phyloP scores from a whole-genome alignment of 1,140 invertebrate genomes.

The Meloidogyne exigua region DNA sequence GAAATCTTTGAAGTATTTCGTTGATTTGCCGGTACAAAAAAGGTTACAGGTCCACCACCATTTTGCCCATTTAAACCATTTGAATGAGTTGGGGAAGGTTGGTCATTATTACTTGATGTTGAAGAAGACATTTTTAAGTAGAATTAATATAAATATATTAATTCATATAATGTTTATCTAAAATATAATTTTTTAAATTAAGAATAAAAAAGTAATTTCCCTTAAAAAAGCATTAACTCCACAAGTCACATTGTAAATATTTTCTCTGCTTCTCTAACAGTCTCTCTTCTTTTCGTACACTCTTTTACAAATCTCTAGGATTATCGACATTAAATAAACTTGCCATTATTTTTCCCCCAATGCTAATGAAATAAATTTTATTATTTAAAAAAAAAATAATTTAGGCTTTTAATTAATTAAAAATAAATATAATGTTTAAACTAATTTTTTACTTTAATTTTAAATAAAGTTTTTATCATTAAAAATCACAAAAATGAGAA shows the following conservation, averaged over 20 bases:
- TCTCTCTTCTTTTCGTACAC: no score
- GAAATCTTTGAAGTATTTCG: slow-evolving; percentile 18
- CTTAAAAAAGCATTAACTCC: background rate
- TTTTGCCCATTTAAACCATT: background rate
- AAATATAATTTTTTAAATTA: no score
- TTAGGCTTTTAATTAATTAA: no score
- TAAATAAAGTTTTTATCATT: background rate
- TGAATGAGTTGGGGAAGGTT: background rate
- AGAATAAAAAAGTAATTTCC: no score
- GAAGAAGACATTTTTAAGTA: background rate
- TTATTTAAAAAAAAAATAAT: no score
- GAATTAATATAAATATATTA: background rate
- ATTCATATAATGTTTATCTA: no score
- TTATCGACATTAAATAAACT: no score
- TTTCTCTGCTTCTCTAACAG: no score
- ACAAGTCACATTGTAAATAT: background rate
- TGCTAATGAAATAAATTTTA: no score
- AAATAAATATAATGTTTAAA: no score
- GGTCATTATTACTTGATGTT: slow-evolving; percentile 3
- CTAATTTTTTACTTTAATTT: background rate
- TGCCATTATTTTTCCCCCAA: background rate
- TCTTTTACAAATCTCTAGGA: no score
- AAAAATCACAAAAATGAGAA: background rate
- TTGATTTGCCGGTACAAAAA: slow-evolving; percentile 21
- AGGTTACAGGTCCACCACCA: background rate